These are phyloP conservation scores for Sebastes cheni DNA, from an alignment of 2,797 vertebrate species.

Conservation along the genomic window DNA sequence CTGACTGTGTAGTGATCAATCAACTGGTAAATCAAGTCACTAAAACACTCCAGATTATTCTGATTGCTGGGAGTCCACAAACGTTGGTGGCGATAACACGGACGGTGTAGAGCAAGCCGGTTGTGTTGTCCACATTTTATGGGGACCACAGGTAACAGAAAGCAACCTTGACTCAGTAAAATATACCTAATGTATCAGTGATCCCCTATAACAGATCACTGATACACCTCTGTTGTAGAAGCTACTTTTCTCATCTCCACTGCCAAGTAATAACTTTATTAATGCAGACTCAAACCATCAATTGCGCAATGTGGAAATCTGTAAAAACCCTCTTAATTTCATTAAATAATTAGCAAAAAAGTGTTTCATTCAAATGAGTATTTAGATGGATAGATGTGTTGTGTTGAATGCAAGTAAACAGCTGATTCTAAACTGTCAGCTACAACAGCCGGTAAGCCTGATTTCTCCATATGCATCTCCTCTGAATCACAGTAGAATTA, in stretches of 20 bases:
- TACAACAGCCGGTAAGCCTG: constrained; percentile 51
- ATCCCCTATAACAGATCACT: background rate
- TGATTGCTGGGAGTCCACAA: background rate
- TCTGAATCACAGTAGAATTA: constrained; percentile 18
- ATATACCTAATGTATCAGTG: background rate
- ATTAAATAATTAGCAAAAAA: background rate
- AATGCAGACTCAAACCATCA: background rate
- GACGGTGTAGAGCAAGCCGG: background rate
- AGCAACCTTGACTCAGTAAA: background rate
- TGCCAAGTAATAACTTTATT: background rate
- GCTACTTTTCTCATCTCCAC: background rate
- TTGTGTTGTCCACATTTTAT: background rate
- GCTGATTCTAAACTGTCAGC: constrained; percentile 40
- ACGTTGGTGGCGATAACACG: background rate
- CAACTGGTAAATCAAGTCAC: constrained; percentile 38
- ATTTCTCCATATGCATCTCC: constrained; percentile 24
- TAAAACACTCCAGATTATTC: constrained; percentile 28
- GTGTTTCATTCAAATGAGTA: background rate
- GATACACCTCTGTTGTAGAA: background rate
- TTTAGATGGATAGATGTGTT: background rate
- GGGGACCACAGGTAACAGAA: background rate
- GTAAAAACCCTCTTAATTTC: background rate
- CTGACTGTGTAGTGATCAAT: constrained; percentile 48
- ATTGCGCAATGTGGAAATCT: background rate
- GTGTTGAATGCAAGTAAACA: background rate